phyloP scores from a whole-genome alignment of 2,797 vertebrate species.

The Enteromius thamalakanensis region DNA sequence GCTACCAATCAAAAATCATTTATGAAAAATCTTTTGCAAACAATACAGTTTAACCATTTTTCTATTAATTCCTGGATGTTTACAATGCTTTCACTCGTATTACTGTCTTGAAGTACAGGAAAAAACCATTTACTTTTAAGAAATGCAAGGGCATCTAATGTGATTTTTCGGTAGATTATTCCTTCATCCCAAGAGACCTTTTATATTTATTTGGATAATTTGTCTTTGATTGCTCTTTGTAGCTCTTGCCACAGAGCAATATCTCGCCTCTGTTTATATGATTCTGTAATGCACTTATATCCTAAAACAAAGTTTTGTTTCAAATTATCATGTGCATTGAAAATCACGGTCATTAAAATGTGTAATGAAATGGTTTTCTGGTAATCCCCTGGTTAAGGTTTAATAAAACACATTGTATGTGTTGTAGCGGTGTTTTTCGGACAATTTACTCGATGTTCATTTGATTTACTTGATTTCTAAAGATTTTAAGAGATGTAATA shows the following conservation, averaged over 20 bases:
- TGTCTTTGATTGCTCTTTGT: slow-evolving; percentile 63
- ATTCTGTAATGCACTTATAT: slow-evolving; percentile 57
- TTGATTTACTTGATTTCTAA: slow-evolving; percentile 59
- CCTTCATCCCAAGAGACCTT: slow-evolving; percentile 55
- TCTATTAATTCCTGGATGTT: neutral
- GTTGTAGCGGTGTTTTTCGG: slow-evolving; percentile 50
- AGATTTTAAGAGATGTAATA: slow-evolving; percentile 55
- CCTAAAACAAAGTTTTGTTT: slow-evolving; percentile 55
- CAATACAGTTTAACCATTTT: neutral
- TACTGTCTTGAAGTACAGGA: neutral
- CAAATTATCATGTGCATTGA: slow-evolving; percentile 53
- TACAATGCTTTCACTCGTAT: slow-evolving; percentile 11
- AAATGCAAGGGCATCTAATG: slow-evolving; percentile 7
- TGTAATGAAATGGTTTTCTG: slow-evolving; percentile 61
- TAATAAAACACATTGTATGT: slow-evolving; percentile 57
- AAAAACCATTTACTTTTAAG: slow-evolving; percentile 16
- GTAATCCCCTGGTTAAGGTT: slow-evolving; percentile 59
- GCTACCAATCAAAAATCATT: neutral
- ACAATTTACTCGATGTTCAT: slow-evolving; percentile 57
- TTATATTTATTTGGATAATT: slow-evolving; percentile 62
- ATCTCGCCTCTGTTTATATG: slow-evolving; percentile 48
- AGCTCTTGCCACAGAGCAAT: slow-evolving; percentile 65
- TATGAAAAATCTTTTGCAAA: neutral
- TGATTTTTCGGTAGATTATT: slow-evolving; percentile 39
- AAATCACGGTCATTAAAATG: slow-evolving; percentile 63